Base-by-base conservation (phyloP, 1,140 invertebrate species). In the Oedothorax gibbosus region DNA sequence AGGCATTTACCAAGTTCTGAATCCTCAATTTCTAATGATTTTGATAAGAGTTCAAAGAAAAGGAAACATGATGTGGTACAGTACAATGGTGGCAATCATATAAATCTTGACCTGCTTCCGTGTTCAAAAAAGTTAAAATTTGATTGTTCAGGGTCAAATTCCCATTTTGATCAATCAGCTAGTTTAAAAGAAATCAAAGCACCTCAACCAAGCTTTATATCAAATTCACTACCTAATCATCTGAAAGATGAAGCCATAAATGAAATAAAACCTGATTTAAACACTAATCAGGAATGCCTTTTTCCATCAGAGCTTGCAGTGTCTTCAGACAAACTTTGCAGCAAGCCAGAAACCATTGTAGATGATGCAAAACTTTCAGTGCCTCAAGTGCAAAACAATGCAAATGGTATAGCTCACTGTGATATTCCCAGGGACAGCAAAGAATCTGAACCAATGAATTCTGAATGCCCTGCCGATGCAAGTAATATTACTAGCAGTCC, bases 331-430 rank as follows among this genome's bases (percentile, higher is more conserved):
- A 62, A 62, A 62, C 18, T 62, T 35, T 35, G 35, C 35, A 35
- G 35, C 35, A 35, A 35, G 35, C 35, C 35, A 35, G 35, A 35
- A 35, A 35, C 35, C 35, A 35, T 35, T 35, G 35, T 35, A 5
- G 35, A 35, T 62, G 60, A 15, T 15, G 18, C 14, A 78, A 65
- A 20, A 51, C 76, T 78, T 49, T 51, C 50, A 80, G 66, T 80
- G 65, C 77, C 66, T 68, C 50, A 56, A 64, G 15, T 62, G 65
- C 75, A 64, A 64, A 77, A 77, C 35, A 50, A 51, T 21, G 49
- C 56, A 64, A 65, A 64, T 77, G 60, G 49, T 75, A 21, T 75
- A 15, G 49, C 20, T 71, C 49, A 71, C 65, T 77, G 75, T 77
- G 75, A 77, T 77, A 77, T n/a, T 77, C 50, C 51, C 7, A 15